Conservation (phyloP, 2,797 vertebrate species). For the Pseudocheirus occidentalis region DNA sequence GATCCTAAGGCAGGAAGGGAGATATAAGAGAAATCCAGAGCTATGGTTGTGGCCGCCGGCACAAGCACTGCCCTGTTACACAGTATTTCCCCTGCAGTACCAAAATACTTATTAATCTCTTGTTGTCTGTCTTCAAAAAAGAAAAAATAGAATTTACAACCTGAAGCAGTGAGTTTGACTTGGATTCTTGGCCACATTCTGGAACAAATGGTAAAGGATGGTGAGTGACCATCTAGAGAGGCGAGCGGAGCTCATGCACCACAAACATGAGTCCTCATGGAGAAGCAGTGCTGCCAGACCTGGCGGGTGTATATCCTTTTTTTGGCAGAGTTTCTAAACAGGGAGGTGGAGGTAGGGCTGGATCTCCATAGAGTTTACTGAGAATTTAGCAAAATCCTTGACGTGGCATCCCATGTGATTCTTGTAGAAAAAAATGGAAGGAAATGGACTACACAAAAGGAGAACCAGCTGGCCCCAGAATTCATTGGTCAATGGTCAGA, state of each 20-base stretch:
- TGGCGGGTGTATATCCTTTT: neutral
- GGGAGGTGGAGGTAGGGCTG: neutral
- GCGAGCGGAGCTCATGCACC: neutral
- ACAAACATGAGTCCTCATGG: neutral
- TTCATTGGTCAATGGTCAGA: neutral
- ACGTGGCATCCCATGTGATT: neutral
- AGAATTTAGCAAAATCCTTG: neutral
- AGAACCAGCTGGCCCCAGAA: neutral
- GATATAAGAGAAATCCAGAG: neutral
- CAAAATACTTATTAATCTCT: neutral
- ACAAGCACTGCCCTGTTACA: neutral
- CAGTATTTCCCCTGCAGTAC: neutral
- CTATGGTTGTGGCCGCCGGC: too few relatives aligned
- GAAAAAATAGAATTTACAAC: neutral
- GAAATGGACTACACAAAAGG: neutral
- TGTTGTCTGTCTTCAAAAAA: neutral
- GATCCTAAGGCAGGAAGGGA: constrained; percentile 80
- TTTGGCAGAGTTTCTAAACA: neutral
- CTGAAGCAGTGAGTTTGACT: neutral
- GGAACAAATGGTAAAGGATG: neutral
- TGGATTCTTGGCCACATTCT: neutral
- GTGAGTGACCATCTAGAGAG: neutral
- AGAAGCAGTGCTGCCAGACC: neutral
- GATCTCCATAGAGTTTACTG: neutral
- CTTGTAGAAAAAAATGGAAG: neutral